Conservation (phyloP, 92 coral and sea anemone genomes). For the Porites divaricata region DNA sequence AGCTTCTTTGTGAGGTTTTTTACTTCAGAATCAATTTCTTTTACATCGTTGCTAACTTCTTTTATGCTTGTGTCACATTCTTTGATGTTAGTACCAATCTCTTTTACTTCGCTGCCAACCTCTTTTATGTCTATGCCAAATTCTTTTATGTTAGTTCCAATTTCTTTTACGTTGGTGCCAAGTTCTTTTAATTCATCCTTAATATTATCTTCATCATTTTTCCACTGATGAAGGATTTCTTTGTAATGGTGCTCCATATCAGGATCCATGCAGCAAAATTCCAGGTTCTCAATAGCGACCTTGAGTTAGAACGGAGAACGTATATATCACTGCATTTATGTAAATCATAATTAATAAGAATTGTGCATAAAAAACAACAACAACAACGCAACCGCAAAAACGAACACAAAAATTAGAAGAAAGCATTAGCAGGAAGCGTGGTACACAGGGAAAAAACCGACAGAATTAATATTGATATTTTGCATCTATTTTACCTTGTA, state of each 20-base stretch:
- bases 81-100: no score
- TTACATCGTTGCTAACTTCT: no score
- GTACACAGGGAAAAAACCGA: background rate
- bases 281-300: slow-evolving; percentile 11
- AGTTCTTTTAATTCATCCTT: slow-evolving; percentile 9
- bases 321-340: background rate
- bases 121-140: no score
- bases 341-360: background rate
- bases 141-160: background rate
- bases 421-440: no score
- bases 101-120: no score
- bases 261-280: slow-evolving; percentile 13
- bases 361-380: background rate
- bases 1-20: slow-evolving; percentile 1
- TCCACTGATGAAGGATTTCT: slow-evolving; percentile 9
- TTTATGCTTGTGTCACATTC: no score
- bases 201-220: slow-evolving; percentile 18
- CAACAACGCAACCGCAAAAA: no score
- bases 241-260: slow-evolving; percentile 10
- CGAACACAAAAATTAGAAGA: no score
- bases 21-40: background rate
- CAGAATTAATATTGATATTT: no score
- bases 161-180: slow-evolving; percentile 1
- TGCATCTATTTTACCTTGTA: background rate
- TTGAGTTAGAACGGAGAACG: background rate